Percentiles rank a stretch among this genome's conserved stretches.
Evolutionary conservation across 2,113 vertebrate genomes (phyloP).

Genomic region (Pithys albifrons): DNA sequence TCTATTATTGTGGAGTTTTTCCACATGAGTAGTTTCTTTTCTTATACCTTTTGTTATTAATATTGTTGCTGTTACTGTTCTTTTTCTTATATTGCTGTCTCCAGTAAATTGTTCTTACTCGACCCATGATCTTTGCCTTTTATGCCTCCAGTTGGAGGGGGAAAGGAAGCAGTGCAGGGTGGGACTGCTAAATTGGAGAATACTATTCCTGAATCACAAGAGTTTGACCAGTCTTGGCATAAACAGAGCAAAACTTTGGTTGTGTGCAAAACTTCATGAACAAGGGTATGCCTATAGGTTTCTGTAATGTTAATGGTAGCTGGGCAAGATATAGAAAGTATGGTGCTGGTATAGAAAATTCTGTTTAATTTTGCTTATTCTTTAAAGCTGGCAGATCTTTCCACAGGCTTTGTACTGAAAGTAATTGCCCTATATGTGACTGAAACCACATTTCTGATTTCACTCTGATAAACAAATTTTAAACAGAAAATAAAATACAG

Average conservation of each 20-base stretch:
- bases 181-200: background rate
- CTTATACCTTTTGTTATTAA: background rate
- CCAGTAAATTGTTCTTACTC: background rate
- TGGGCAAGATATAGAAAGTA: background rate
- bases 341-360: background rate
- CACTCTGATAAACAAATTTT: background rate
- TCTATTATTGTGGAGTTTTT: background rate
- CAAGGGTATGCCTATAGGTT: rapidly evolving
- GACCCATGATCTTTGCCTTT: background rate
- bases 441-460: background rate
- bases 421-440: background rate
- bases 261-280: background rate
- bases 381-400: background rate
- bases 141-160: background rate
- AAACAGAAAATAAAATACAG: background rate
- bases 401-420: background rate
- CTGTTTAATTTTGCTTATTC: background rate
- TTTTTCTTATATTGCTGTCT: background rate
- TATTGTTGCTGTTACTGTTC: background rate
- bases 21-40: background rate
- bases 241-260: background rate
- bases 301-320: background rate
- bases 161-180: background rate
- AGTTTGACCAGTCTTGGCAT: background rate
- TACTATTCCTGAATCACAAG: background rate